A percentile compares a stretch with the other conserved stretches of the same genome.
These are phyloP conservation scores for Xiphorhynchus erythropygius DNA, from an alignment of 2,797 vertebrate genomes.

Conservation along the genomic window DNA sequence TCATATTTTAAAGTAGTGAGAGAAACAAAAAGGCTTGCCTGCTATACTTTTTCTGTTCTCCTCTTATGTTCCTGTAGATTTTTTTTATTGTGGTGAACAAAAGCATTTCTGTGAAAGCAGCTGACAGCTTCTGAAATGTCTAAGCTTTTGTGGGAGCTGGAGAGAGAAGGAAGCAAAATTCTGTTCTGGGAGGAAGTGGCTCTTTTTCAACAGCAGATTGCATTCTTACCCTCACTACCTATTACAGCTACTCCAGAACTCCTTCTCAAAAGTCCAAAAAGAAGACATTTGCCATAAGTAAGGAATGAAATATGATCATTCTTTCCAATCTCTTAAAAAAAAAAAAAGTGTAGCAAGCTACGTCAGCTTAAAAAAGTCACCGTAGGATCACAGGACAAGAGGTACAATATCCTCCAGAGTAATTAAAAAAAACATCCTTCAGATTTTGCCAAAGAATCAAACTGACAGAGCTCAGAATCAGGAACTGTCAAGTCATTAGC, in stretches of 20 bases:
- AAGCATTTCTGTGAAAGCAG: neutral
- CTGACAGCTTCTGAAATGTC: neutral
- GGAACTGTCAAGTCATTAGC: neutral
- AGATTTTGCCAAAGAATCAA: neutral
- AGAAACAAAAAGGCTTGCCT: neutral
- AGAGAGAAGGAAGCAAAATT: slow-evolving; percentile 31
- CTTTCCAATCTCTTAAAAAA: neutral
- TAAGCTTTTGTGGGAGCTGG: neutral
- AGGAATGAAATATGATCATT: neutral
- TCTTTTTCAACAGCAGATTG: neutral
- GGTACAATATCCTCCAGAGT: neutral
- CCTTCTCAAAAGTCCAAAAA: neutral
- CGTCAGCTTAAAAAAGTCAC: neutral
- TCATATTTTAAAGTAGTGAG: neutral
- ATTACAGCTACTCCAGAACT: neutral
- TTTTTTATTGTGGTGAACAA: neutral
- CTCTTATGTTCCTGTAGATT: neutral
- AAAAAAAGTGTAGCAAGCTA: neutral
- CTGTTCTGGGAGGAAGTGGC: neutral
- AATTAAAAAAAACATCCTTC: neutral
- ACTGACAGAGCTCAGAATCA: neutral
- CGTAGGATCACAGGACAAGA: neutral
- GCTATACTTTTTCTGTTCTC: neutral
- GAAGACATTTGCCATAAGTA: neutral
- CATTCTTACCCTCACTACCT: neutral